These are phyloP conservation scores for Spodoptera picta DNA, from an alignment of 2,888 invertebrate genomes.

Conservation along the genomic window DNA sequence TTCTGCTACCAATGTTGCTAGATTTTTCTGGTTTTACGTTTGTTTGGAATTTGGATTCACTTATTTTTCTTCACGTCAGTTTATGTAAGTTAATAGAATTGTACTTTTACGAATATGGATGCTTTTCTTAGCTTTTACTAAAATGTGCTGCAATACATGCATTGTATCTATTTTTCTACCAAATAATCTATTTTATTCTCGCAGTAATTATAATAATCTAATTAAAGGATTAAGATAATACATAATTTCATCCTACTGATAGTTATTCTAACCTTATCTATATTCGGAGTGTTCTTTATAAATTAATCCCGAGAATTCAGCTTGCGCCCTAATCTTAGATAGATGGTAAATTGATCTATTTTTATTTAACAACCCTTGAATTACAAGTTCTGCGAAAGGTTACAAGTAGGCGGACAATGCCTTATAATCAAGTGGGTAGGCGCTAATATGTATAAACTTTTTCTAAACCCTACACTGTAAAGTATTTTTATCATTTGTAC, in stretches of 20 bases:
- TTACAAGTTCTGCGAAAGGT: not conserved
- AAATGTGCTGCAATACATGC: not conserved
- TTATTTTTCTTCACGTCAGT: conserved; percentile 15
- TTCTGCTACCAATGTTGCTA: conserved; percentile 56
- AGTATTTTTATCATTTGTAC: no score
- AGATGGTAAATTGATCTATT: not conserved
- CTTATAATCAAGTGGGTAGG: no score
- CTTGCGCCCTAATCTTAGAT: not conserved
- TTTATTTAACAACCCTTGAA: not conserved
- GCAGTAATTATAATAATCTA: not conserved
- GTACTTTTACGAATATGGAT: conserved; percentile 6
- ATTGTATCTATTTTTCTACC: not conserved
- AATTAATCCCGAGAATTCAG: not conserved
- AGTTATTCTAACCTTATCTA: no score
- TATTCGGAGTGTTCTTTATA: not conserved
- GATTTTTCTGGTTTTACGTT: conserved; percentile 43
- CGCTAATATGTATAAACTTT: no score
- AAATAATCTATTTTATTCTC: not conserved
- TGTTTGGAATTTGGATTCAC: conserved; percentile 30
- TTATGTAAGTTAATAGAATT: conserved; percentile 15
- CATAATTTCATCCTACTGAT: no score
- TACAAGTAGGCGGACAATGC: no score
- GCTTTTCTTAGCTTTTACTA: conserved; percentile 3
- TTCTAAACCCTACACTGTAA: no score
- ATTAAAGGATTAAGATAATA: no score